phyloP scores from a whole-genome alignment of 2,113 vertebrate genomes.

The Pedionomus torquatus region DNA sequence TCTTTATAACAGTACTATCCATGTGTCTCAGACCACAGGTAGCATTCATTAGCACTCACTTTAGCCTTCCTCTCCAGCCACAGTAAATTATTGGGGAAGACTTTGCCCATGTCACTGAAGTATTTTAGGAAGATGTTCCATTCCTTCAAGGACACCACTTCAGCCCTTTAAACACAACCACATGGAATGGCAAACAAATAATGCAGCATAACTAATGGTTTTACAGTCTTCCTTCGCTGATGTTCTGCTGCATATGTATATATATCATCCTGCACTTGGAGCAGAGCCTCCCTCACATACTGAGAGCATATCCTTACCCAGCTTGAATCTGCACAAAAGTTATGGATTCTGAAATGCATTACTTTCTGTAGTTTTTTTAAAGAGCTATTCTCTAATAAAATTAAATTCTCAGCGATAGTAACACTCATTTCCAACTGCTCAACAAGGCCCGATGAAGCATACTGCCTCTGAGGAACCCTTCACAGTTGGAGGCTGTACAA shows the following conservation, averaged over 20 bases:
- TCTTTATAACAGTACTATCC: neutral
- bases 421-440: neutral
- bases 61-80: neutral
- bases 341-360: neutral
- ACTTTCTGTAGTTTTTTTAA: neutral
- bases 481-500: neutral
- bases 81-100: neutral
- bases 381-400: neutral
- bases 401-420: neutral
- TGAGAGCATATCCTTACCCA: neutral
- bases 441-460: neutral
- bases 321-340: neutral
- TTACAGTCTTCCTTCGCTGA: neutral
- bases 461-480: neutral
- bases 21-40: neutral
- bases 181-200: neutral
- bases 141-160: neutral
- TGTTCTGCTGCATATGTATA: neutral
- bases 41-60: constrained; percentile 2
- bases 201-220: neutral
- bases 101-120: neutral
- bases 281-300: neutral
- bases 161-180: neutral
- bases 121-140: neutral
- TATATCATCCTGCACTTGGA: neutral